Base-by-base conservation (phyloP, 2,113 vertebrate genomes). In the Cranoglanis bouderius region DNA sequence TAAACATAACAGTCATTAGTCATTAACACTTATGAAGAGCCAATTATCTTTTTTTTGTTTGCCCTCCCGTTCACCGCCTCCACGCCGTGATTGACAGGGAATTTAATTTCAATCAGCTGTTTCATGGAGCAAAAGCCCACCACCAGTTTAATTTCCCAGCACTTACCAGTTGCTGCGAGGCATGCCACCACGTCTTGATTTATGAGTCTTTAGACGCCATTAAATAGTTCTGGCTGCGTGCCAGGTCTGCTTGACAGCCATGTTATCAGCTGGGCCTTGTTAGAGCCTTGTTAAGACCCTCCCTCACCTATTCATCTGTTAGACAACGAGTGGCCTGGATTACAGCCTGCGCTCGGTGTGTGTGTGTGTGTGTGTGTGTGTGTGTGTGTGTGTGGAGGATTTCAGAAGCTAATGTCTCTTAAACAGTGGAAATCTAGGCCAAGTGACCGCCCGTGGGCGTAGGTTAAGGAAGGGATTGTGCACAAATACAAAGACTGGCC, bases 371-470 rank as follows among this genome's bases (percentile, higher is more conserved):
- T 53, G 46, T 80, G 77, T 80, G 77, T 80, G 77, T 53, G 46
- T 49, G 14, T 40, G 19, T 38, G 70, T 53, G 77, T 80, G 77
- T 80, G 77, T 53, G 46, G 32, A 29, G 83, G 83, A 70, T 85
- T 35, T 55, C 61, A 4, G 14, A 88, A 32, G 61, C 46, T 93
- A 80, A 89, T 61, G 87, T 86, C 90, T 78, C 80, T 67, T 88
- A 89, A 91, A 88, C 40, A n/a, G 91, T 84, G 88, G 88, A 88
- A 94, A 94, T 94, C 92, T 94, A 92, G 94, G 94, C 92, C 93
- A 85, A 85, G 91, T 91, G 86, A 88, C 91, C 65, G 93, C 94
- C 95, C 90, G 57, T 89, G 63, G 88, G 87, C 87, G 49, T 85
- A 90, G 88, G 92, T 91, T 89, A 88, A 86, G 91, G 72, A 88